phyloP scores from a whole-genome alignment of 2,113 vertebrate genomes.

The Xenus cinereus region DNA sequence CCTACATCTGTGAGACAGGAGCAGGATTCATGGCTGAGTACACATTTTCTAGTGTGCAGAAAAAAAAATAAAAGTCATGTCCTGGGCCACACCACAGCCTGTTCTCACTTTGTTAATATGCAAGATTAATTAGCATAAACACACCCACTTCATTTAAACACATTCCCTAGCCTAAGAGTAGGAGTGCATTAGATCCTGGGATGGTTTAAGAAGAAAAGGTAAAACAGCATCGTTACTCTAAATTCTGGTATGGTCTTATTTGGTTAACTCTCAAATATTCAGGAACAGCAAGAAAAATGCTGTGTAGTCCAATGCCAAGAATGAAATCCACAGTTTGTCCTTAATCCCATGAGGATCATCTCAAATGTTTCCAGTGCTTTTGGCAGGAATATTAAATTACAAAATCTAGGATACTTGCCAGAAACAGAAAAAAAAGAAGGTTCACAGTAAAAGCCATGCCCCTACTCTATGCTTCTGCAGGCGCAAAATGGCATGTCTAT shows the following conservation, averaged over 20 bases:
- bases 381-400: slow-evolving; percentile 43
- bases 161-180: background rate
- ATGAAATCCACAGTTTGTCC: slow-evolving; percentile 44
- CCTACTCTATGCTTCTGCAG: background rate
- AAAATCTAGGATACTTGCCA: slow-evolving; percentile 39
- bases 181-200: background rate
- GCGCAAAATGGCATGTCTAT: background rate
- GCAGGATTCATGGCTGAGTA: background rate
- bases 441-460: background rate
- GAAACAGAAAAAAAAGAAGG: background rate
- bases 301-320: background rate
- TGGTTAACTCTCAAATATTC: slow-evolving; percentile 7
- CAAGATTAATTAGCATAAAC: background rate
- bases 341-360: slow-evolving; percentile 34
- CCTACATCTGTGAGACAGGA: background rate
- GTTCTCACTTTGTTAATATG: background rate
- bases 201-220: background rate
- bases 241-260: background rate
- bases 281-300: slow-evolving; percentile 9
- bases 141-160: background rate
- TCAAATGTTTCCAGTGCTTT: slow-evolving; percentile 48
- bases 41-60: background rate
- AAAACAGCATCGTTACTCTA: background rate
- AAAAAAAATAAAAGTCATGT: background rate
- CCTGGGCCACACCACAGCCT: background rate